phyloP scores from a whole-genome alignment of 2,113 vertebrate genomes.

The Pleuronectes platessa region DNA sequence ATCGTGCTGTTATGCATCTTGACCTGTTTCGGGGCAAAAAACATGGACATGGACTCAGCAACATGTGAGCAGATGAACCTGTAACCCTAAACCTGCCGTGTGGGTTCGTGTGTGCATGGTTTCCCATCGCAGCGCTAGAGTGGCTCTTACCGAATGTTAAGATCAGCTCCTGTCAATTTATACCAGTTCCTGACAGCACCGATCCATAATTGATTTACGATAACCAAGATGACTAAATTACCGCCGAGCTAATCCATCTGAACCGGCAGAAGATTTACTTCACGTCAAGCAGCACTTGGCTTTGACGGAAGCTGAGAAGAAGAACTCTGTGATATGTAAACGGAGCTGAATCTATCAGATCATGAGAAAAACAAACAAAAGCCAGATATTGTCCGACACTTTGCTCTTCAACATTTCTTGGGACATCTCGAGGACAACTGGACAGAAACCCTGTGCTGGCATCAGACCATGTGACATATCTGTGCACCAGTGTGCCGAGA shows the following conservation, averaged over 20 bases:
- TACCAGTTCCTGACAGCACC: conserved; percentile 7
- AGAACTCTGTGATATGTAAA: neutral
- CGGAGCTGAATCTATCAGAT: neutral
- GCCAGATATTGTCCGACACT: no score
- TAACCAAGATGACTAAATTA: conserved; percentile 22
- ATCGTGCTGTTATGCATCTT: neutral
- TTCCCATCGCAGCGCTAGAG: neutral
- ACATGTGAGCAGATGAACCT: no score
- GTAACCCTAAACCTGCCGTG: no score
- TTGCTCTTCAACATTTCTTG: no score
- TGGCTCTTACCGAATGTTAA: neutral
- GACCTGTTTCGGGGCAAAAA: neutral
- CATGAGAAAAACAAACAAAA: neutral
- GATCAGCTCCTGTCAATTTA: conserved; percentile 13
- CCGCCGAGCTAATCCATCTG: conserved; percentile 12
- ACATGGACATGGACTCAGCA: neutral
- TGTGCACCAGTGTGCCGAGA: neutral
- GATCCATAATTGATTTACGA: conserved; percentile 38
- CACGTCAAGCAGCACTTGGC: neutral
- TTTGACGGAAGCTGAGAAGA: neutral
- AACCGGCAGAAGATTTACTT: conserved; percentile 5
- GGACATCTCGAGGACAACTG: no score
- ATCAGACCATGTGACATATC: neutral
- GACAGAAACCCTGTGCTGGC: no score
- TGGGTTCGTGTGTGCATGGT: neutral